Percentiles rank a stretch among this genome's conserved stretches.
phyloP scores from a whole-genome alignment of 2,888 invertebrate genomes.

The Vanessa cardui region DNA sequence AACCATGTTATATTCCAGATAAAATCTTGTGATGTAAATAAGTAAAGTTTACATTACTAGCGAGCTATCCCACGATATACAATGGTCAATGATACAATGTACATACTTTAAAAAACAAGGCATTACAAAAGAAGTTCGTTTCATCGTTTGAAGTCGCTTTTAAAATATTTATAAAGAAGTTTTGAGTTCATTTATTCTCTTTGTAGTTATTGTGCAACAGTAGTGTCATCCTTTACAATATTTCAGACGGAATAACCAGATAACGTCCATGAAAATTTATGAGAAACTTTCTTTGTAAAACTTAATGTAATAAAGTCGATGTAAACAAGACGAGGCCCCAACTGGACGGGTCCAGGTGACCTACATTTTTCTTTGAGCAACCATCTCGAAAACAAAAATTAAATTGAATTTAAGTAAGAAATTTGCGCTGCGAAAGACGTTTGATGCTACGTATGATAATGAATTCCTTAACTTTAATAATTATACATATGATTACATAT shows the following conservation, averaged over 20 bases:
- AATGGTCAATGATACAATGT: too few relatives aligned
- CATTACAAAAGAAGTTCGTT: not conserved
- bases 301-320: constrained; percentile 26
- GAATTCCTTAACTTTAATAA: too few relatives aligned
- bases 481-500: too few relatives aligned
- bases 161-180: not conserved
- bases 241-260: constrained; percentile 1
- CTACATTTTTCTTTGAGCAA: constrained; percentile 30
- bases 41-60: too few relatives aligned
- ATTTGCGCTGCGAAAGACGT: not conserved
- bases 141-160: constrained; percentile 1
- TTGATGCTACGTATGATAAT: too few relatives aligned
- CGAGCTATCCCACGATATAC: too few relatives aligned
- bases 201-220: not conserved
- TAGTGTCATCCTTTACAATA: not conserved
- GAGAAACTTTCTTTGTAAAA: constrained; percentile 16
- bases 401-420: constrained; percentile 33
- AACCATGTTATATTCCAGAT: too few relatives aligned
- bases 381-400: constrained; percentile 27
- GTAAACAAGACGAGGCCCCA: constrained; percentile 26
- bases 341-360: constrained; percentile 28
- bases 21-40: too few relatives aligned
- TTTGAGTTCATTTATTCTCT: not conserved
- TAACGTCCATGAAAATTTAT: constrained; percentile 8
- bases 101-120: not conserved